Evolutionary conservation across 2,888 invertebrate species (phyloP).

Genomic region (Dryobota labecula): DNA sequence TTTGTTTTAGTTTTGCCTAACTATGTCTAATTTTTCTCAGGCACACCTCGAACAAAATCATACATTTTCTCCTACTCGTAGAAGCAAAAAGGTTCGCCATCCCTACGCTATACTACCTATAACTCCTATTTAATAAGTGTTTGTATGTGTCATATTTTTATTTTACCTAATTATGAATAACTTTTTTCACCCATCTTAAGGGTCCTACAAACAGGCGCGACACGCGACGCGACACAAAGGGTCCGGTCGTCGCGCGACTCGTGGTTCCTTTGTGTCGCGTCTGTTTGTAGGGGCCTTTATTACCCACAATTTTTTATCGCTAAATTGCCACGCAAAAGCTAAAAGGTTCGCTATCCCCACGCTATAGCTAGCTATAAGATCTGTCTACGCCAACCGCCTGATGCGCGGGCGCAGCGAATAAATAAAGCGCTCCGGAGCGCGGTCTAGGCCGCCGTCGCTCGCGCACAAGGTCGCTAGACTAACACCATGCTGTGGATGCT

Average conservation of each 20-base stretch:
- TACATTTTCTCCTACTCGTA: too few species aligned
- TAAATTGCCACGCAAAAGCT: not conserved
- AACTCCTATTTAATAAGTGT: not conserved
- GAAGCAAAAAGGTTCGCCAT: not conserved
- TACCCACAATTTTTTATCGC: too few species aligned
- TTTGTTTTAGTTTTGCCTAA: too few species aligned
- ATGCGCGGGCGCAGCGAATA: conserved; percentile 69
- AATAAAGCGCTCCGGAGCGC: conserved; percentile 70
- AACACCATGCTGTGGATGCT: conserved; percentile 54
- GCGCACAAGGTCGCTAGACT: conserved; percentile 73
- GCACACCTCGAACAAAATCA: too few species aligned
- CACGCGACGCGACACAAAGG: too few species aligned
- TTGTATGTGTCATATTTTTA: not conserved
- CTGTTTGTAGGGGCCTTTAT: too few species aligned
- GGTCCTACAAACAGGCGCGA: too few species aligned
- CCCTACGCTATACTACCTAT: not conserved
- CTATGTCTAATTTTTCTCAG: too few species aligned
- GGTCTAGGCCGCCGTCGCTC: conserved; percentile 77
- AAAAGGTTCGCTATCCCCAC: conserved; percentile 32
- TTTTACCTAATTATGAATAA: not conserved
- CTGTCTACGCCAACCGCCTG: conserved; percentile 55
- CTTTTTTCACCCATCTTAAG: too few species aligned
- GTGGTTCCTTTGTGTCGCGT: too few species aligned
- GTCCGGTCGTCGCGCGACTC: too few species aligned
- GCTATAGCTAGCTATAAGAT: conserved; percentile 45